Evolutionary conservation across 2,113 vertebrate species (phyloP), one percentile per base, ranked within the genome.

Genomic region (Carassius gibelio): DNA sequence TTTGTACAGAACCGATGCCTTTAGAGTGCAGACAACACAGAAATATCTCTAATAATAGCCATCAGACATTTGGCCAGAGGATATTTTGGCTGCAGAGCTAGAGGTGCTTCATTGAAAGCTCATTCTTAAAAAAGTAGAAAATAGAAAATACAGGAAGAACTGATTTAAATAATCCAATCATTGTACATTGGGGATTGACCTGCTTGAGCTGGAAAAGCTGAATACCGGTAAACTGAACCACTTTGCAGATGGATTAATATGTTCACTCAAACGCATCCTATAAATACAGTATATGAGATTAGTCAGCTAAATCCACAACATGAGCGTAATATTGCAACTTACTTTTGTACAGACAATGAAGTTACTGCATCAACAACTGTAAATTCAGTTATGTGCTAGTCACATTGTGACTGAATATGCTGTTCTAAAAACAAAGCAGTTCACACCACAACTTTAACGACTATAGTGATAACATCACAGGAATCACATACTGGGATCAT

Each of bases 101-200:
- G 8, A 19, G n/a, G 78, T 26, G 42, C 59, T 50, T 66, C 36
- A 48, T 50, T 45, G 61, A 64, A 66, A 81, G 61, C 30, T 64
- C 23, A 81, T 26, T 26, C 26, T 26, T 26, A 2, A 30, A 30
- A n/a, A 75, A 26, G n/a, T 9, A 26, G 72, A n/a, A n/a, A n/a
- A n/a, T n/a, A n/a, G 45, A 3, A 75, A 75, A 75, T 23, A 23
- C 50, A 75, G 19, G 52, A 55, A 45, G 8, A 26, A 75, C 17
- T 75, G n/a, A 75, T 75, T 75, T 50, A 23, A 75, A 26, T 75
- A 75, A 75, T 75, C 72, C 45, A 75, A 75, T 75, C 72, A 75
- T 8, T 17, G n/a, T 75, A 23, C 69, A 42, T 11, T 45, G 69
- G 21, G 45, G 72, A 75, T 26, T 75, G 72, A 75, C n/a, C 72